phyloP scores from a whole-genome alignment of 2,797 vertebrate genomes.

The Gallinago solitaria region DNA sequence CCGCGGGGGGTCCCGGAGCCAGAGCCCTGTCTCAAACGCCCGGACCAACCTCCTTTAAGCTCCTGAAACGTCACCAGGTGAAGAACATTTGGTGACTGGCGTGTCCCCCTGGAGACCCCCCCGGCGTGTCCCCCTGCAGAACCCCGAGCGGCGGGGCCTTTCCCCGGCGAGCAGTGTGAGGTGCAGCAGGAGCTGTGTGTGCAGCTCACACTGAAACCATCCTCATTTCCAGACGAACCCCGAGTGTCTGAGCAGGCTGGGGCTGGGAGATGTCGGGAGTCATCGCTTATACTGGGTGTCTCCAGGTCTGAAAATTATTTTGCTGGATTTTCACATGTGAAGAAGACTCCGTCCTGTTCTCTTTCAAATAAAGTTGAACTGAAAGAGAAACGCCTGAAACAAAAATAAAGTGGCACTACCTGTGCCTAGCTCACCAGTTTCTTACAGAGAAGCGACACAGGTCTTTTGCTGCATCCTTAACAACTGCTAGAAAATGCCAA shows the following conservation, averaged over 20 bases:
- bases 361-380: neutral
- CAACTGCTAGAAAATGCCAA: neutral
- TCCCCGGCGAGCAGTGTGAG: too few species aligned
- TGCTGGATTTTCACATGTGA: neutral
- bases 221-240: neutral
- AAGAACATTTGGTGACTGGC: neutral
- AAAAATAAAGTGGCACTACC: neutral
- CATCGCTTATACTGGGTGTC: neutral
- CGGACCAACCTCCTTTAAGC: too few species aligned
- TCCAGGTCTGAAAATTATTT: neutral
- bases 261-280: too few species aligned
- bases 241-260: too few species aligned
- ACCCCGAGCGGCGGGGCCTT: too few species aligned
- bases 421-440: neutral
- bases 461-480: too few species aligned
- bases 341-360: neutral
- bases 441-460: neutral
- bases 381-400: neutral
- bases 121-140: too few species aligned
- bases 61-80: too few species aligned
- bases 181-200: too few species aligned
- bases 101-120: too few species aligned
- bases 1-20: neutral
- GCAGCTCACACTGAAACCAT: neutral
- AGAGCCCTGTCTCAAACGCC: too few species aligned